Conservation (phyloP, 2,888 invertebrate genomes). For the Chrysodeixis includens region DNA sequence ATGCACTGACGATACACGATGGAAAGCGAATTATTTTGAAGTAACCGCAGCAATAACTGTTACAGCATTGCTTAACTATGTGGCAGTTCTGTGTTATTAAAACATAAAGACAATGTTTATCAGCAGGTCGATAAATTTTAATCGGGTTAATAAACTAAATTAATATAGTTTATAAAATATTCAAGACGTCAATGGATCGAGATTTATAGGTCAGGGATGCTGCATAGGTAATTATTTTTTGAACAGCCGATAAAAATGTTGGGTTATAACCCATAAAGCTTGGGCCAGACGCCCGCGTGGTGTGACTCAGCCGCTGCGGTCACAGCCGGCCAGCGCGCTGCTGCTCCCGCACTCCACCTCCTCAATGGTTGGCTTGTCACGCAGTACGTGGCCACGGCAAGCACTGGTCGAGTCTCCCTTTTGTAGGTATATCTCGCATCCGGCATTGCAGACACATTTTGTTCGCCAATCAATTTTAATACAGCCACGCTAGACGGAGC, state of each 20-base stretch:
- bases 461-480: no score
- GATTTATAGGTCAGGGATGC: conserved; percentile 61
- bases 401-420: no score
- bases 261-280: conserved; percentile 36
- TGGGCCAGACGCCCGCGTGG: conserved; percentile 20
- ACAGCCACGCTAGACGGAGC: no score
- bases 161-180: conserved; percentile 56
- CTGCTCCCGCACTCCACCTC: no score
- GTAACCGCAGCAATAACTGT: no score
- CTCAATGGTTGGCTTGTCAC: no score
- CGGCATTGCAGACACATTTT: no score
- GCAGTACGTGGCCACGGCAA: no score
- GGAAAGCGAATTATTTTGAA: no score
- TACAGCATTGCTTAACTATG: no score
- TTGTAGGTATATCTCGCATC: no score
- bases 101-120: background rate
- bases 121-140: conserved; percentile 42
- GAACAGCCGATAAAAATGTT: conserved; percentile 47
- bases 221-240: conserved; percentile 61
- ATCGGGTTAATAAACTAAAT: conserved; percentile 54
- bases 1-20: background rate
- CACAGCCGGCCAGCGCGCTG: conserved; percentile 21
- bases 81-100: no score
- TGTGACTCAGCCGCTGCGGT: conserved; percentile 38
- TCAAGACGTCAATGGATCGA: conserved; percentile 50